These are phyloP conservation scores for Drosophila infuscata DNA, from an alignment of 2,888 invertebrate species.

Conservation along the genomic window DNA sequence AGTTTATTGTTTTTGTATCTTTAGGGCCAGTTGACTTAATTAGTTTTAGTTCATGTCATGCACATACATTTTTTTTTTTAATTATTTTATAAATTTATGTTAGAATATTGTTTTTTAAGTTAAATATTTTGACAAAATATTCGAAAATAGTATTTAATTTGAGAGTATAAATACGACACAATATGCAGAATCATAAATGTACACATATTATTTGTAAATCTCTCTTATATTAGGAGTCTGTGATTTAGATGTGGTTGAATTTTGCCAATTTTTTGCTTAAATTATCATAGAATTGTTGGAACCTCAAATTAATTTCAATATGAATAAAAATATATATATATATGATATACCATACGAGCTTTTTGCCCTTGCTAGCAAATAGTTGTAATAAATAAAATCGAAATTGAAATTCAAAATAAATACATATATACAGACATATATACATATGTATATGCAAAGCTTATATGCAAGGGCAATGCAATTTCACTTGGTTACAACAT, in stretches of 20 bases:
- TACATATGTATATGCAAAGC: background rate
- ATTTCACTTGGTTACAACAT: conserved; percentile 22
- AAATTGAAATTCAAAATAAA: conserved; percentile 3
- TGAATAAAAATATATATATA: conserved; percentile 36
- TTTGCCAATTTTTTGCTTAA: conserved; percentile 65
- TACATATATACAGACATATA: background rate
- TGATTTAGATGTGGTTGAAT: conserved; percentile 83
- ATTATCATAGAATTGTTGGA: conserved; percentile 65
- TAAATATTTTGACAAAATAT: conserved; percentile 52
- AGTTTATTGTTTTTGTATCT: conserved; percentile 59
- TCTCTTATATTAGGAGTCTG: conserved; percentile 82
- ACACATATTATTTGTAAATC: conserved; percentile 57
- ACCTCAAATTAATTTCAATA: conserved; percentile 67
- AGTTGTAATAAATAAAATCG: conserved; percentile 1
- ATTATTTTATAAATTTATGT: conserved; percentile 41
- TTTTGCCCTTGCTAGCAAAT: conserved; percentile 20
- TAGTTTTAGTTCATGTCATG: conserved; percentile 61
- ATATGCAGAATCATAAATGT: conserved; percentile 36
- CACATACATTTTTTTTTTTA: conserved; percentile 31
- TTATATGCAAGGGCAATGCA: conserved; percentile 25
- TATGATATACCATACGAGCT: conserved; percentile 29
- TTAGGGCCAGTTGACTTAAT: conserved; percentile 72
- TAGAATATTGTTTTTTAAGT: conserved; percentile 55
- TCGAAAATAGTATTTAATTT: conserved; percentile 69
- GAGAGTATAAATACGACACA: conserved; percentile 34